phyloP scores from a whole-genome alignment of 1,140 invertebrate species.

The Acromyrmex charruanus region DNA sequence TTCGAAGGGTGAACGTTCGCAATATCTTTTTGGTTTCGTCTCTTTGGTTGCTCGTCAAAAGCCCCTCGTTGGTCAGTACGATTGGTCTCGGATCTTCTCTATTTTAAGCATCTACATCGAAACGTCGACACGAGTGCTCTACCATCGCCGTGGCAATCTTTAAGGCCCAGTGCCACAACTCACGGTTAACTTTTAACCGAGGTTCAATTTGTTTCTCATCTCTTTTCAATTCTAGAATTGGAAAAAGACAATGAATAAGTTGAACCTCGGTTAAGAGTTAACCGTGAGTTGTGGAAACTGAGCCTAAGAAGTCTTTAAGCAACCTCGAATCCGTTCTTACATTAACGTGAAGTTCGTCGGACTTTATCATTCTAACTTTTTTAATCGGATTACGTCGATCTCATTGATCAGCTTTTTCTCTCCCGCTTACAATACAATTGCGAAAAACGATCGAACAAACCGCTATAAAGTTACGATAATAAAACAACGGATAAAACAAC shows the following conservation, averaged over 20 bases:
- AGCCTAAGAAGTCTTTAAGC: background rate
- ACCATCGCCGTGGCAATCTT: slow-evolving; percentile 19
- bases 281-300: too few relatives aligned
- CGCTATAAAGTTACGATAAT: slow-evolving; percentile 10
- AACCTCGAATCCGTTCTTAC: slow-evolving; percentile 10
- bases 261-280: too few relatives aligned
- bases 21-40: slow-evolving; percentile 40
- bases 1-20: slow-evolving; percentile 44
- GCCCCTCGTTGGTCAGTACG: slow-evolving; percentile 32
- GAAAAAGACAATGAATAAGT: too few relatives aligned
- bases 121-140: slow-evolving; percentile 36
- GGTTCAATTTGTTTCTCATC: too few relatives aligned
- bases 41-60: slow-evolving; percentile 45
- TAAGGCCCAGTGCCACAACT: background rate
- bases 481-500: background rate
- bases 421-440: too few relatives aligned
- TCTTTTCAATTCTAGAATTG: too few relatives aligned
- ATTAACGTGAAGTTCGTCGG: background rate
- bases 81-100: slow-evolving; percentile 36
- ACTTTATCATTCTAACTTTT: background rate
- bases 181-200: too few relatives aligned
- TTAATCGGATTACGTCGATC: slow-evolving; percentile 29
- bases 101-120: slow-evolving; percentile 69
- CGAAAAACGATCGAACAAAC: background rate
- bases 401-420: slow-evolving; percentile 12